Evolutionary conservation across 1,140 invertebrate genomes (phyloP).

Genomic region (Brachionus paranguensis): DNA sequence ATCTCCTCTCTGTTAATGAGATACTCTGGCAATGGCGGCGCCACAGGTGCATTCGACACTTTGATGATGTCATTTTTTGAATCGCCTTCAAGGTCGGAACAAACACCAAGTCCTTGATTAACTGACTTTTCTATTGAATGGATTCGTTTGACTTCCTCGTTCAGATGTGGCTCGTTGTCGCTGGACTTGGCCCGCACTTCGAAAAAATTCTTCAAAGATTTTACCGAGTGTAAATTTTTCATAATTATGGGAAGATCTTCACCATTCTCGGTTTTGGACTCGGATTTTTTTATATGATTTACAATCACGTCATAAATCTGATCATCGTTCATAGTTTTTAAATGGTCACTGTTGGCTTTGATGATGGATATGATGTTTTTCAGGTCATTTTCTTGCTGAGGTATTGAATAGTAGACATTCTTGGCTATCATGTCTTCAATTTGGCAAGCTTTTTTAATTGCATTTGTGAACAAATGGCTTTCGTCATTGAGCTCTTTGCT

Average conservation of each 20-base stretch:
- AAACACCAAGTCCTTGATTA: conserved; percentile 2
- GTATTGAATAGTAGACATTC: neutral
- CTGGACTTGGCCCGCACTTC: conserved; percentile 8
- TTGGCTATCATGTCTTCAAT: conserved; percentile 36
- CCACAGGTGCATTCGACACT: neutral
- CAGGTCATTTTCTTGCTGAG: neutral
- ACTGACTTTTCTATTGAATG: neutral
- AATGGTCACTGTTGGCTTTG: neutral
- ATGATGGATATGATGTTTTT: neutral
- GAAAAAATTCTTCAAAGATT: conserved; percentile 38
- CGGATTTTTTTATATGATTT: neutral
- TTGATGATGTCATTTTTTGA: neutral
- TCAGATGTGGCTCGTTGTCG: neutral
- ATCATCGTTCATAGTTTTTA: conserved; percentile 20
- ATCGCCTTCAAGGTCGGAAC: neutral
- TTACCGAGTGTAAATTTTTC: conserved; percentile 39
- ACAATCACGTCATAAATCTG: conserved; percentile 8
- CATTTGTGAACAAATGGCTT: neutral
- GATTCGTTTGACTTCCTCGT: neutral
- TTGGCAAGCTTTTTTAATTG: conserved; percentile 21
- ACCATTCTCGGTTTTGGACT: neutral
- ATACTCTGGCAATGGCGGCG: conserved; percentile 30
- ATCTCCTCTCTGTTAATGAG: neutral
- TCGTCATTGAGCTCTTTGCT: neutral
- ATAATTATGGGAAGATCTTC: neutral